phyloP scores from a whole-genome alignment of 2,113 vertebrate species.

The Dromaius novaehollandiae region DNA sequence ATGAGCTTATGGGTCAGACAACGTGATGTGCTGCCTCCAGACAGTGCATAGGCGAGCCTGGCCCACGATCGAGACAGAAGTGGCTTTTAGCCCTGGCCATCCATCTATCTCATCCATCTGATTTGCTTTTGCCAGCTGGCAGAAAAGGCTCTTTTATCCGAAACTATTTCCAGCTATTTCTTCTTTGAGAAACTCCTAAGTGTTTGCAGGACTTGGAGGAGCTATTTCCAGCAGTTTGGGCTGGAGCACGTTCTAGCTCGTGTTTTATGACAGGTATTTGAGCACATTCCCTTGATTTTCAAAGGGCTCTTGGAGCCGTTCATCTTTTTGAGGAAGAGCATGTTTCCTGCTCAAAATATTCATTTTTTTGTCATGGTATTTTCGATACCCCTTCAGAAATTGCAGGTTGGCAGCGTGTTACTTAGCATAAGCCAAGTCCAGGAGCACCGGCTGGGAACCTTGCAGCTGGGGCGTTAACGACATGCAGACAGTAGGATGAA shows the following conservation, averaged over 20 bases:
- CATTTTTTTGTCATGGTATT: background rate
- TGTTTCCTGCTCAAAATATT: background rate
- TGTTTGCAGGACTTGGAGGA: slow-evolving; percentile 13
- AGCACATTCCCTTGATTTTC: background rate
- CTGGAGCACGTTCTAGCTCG: background rate
- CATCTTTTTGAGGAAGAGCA: background rate
- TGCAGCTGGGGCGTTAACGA: background rate
- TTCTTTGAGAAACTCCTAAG: background rate
- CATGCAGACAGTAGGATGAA: background rate
- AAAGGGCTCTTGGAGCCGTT: background rate
- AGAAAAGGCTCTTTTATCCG: slow-evolving; percentile 22
- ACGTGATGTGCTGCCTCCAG: slow-evolving; percentile 25
- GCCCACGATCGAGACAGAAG: slow-evolving; percentile 40
- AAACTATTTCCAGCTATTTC: slow-evolving; percentile 49
- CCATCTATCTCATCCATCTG: slow-evolving; percentile 35
- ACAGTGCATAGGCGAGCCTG: background rate
- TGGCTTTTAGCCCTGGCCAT: slow-evolving; percentile 32
- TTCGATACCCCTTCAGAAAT: background rate
- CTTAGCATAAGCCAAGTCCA: background rate
- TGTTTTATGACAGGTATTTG: background rate
- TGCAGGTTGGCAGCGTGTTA: background rate
- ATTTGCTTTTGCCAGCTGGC: slow-evolving; percentile 41
- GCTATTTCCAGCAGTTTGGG: background rate
- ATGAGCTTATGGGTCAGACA: background rate
- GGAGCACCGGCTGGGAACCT: background rate